Percentiles rank a stretch among this genome's conserved stretches.
phyloP scores from a whole-genome alignment of 1,140 invertebrate species.

The Manduca sexta region DNA sequence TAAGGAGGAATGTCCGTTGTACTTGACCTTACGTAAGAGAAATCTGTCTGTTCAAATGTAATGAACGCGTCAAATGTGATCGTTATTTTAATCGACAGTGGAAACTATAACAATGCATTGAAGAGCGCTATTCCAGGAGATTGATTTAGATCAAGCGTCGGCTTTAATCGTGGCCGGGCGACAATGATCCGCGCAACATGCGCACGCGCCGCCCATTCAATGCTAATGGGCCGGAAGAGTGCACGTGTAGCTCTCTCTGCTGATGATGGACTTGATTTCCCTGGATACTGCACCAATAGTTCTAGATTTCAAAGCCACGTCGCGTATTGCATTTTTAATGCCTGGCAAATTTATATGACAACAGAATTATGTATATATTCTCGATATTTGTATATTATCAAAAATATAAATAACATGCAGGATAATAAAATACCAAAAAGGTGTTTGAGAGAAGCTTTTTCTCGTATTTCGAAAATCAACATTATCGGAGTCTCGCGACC shows the following conservation, averaged over 20 bases:
- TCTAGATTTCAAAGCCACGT: constrained; percentile 34
- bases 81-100: constrained; percentile 47
- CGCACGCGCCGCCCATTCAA: constrained; percentile 60
- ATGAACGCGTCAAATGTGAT: constrained; percentile 42
- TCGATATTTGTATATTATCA: no score
- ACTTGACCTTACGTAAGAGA: constrained; percentile 27
- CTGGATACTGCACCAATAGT: constrained; percentile 15
- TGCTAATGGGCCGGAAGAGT: constrained; percentile 64
- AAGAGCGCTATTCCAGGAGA: constrained; percentile 26
- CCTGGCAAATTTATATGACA: no score
- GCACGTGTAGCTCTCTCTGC: constrained; percentile 49
- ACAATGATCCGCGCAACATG: constrained; percentile 49
- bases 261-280: constrained; percentile 45
- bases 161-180: constrained; percentile 45
- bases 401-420: no score
- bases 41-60: constrained; percentile 20
- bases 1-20: constrained; percentile 21
- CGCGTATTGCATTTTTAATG: no score
- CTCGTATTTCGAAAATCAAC: no score
- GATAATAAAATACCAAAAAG: no score
- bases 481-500: no score
- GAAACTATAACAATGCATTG: constrained; percentile 48
- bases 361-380: no score
- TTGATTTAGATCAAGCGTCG: constrained; percentile 49
- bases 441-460: no score